Evolutionary conservation across 2,797 vertebrate genomes (phyloP).

Genomic region (Buceros bicornis): DNA sequence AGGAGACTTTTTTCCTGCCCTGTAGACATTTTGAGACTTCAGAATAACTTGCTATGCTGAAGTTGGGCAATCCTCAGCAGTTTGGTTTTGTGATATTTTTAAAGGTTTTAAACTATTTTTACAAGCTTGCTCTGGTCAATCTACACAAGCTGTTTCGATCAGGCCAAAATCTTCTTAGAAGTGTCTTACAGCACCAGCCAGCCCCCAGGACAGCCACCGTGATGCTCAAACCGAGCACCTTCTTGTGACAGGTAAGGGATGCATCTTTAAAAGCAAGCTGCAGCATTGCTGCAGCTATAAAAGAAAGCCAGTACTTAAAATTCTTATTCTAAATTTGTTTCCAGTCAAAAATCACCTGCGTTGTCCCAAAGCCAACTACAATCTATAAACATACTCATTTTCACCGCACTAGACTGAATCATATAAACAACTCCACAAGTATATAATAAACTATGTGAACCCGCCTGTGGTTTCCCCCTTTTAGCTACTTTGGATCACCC

Average conservation of each 20-base stretch:
- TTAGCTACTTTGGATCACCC: slow-evolving; percentile 70
- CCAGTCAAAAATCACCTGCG: slow-evolving; percentile 16
- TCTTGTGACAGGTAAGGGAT: background rate
- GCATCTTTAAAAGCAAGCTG: background rate
- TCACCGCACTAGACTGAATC: slow-evolving; percentile 27
- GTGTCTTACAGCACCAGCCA: background rate
- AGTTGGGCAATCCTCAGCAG: background rate
- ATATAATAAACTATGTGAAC: slow-evolving; percentile 69
- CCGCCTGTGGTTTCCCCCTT: slow-evolving; percentile 68
- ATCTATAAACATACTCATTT: slow-evolving; percentile 39
- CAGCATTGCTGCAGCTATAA: background rate
- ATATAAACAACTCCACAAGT: slow-evolving; percentile 55
- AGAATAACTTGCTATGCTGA: background rate
- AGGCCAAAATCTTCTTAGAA: background rate
- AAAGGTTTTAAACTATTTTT: background rate
- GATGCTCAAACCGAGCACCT: background rate
- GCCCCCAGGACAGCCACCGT: background rate
- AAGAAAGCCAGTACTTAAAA: background rate
- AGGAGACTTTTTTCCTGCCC: background rate
- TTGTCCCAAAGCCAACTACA: background rate
- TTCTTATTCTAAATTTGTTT: background rate
- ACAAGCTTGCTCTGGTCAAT: background rate
- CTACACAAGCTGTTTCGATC: background rate
- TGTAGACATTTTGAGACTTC: background rate
- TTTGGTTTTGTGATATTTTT: background rate